These are phyloP conservation scores for Rissa tridactyla DNA, from an alignment of 2,113 vertebrate genomes.

Conservation along the genomic window DNA sequence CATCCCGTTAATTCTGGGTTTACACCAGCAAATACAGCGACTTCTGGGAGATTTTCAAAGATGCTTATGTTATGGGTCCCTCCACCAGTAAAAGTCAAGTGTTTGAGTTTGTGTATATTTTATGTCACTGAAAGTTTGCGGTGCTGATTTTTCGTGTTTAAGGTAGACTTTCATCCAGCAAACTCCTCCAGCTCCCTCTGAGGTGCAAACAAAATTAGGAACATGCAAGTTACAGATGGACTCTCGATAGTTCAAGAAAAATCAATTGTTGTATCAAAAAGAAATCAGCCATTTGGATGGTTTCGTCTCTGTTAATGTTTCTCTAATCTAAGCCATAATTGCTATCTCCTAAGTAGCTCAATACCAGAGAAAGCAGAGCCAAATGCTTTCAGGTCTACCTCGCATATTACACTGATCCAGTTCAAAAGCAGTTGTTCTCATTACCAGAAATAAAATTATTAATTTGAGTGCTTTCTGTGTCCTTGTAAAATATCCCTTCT, in stretches of 20 bases:
- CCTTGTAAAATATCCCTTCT: not conserved
- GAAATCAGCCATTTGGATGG: not conserved
- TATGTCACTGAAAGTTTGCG: not conserved
- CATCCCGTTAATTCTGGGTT: not conserved
- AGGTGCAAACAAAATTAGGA: not conserved
- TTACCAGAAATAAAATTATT: not conserved
- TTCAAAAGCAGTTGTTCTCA: not conserved
- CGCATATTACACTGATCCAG: not conserved
- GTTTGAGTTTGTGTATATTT: not conserved
- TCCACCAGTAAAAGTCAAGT: not conserved
- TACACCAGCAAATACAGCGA: not conserved
- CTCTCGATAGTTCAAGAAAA: not conserved
- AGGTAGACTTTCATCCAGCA: not conserved
- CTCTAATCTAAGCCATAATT: not conserved
- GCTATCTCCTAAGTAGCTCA: not conserved
- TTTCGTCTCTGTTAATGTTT: not conserved
- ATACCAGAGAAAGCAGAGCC: not conserved
- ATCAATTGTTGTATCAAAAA: not conserved
- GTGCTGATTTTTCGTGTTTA: not conserved
- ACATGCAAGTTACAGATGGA: not conserved
- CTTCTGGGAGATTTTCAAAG: not conserved
- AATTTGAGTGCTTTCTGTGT: not conserved
- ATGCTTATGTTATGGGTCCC: fast-evolving
- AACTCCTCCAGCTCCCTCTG: not conserved
- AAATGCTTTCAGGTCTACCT: not conserved